Conservation (phyloP, 1,140 invertebrate genomes). For the Pectinophora gossypiella region DNA sequence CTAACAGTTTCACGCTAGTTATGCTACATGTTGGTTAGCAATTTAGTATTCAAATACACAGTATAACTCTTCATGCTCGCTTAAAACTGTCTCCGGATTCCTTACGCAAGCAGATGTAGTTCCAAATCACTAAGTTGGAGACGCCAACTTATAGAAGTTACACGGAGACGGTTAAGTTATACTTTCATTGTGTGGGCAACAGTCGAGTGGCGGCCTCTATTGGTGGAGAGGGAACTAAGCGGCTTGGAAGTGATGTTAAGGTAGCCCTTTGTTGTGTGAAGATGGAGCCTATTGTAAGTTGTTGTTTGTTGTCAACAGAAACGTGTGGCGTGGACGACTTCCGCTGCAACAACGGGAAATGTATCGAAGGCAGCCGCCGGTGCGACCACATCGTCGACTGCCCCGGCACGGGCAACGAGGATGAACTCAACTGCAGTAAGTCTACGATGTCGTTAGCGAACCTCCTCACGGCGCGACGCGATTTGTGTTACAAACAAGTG, state of each 20-base stretch:
- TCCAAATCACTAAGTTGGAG: neutral
- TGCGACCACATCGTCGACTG: slow-evolving; percentile 86
- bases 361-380: slow-evolving; percentile 76
- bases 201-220: too few relatives aligned
- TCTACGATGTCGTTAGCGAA: too few relatives aligned
- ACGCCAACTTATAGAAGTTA: neutral
- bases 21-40: neutral
- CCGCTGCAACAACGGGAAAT: slow-evolving; percentile 79
- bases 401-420: slow-evolving; percentile 79
- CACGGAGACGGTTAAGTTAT: neutral
- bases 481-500: too few relatives aligned
- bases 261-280: too few relatives aligned
- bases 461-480: too few relatives aligned
- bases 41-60: slow-evolving; percentile 1
- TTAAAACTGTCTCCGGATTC: neutral
- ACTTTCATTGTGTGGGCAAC: too few relatives aligned
- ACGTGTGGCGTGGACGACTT: slow-evolving; percentile 78
- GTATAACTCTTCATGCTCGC: neutral
- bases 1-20: too few relatives aligned
- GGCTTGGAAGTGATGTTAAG: too few relatives aligned
- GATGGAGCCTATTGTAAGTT: slow-evolving; percentile 9
- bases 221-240: too few relatives aligned
- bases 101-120: slow-evolving; percentile 1
- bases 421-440: slow-evolving; percentile 80
- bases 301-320: slow-evolving; percentile 71